Conservation (phyloP, 1,140 invertebrate species). For the Diabrotica undecimpunctata region DNA sequence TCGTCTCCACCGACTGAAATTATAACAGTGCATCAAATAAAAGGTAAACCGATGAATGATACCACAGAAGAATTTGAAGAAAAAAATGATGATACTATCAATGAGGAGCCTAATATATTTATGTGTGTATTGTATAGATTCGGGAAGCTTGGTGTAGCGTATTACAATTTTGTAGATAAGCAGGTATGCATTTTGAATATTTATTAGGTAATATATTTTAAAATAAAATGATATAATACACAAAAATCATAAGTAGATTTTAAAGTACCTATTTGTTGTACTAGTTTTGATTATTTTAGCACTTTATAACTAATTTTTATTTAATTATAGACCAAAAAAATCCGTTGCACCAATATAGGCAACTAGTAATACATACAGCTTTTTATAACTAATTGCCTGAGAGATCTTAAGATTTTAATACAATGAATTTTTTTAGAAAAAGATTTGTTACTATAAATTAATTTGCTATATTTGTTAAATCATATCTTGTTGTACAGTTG, state of each 20-base stretch:
- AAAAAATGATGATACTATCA: background rate
- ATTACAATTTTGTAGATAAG: constrained; percentile 62
- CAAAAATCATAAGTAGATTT: no score
- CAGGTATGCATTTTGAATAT: constrained; percentile 38
- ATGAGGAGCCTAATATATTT: constrained; percentile 33
- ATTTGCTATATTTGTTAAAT: background rate
- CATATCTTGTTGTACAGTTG: no score
- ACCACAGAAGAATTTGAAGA: background rate
- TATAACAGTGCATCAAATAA: background rate
- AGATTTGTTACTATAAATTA: background rate
- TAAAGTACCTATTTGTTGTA: no score
- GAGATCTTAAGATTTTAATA: no score
- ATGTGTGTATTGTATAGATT: constrained; percentile 50
- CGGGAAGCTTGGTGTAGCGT: constrained; percentile 62
- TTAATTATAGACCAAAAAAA: no score
- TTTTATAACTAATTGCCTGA: no score
- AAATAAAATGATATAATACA: no score
- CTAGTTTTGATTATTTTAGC: no score
- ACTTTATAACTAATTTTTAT: no score
- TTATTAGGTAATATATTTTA: constrained; percentile 6
- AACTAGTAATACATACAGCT: no score
- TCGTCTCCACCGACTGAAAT: background rate
- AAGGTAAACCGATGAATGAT: background rate
- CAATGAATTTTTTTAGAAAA: background rate
- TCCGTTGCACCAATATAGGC: no score